Conservation (phyloP, 2,797 vertebrate genomes). For the Pipistrellus nathusii region DNA sequence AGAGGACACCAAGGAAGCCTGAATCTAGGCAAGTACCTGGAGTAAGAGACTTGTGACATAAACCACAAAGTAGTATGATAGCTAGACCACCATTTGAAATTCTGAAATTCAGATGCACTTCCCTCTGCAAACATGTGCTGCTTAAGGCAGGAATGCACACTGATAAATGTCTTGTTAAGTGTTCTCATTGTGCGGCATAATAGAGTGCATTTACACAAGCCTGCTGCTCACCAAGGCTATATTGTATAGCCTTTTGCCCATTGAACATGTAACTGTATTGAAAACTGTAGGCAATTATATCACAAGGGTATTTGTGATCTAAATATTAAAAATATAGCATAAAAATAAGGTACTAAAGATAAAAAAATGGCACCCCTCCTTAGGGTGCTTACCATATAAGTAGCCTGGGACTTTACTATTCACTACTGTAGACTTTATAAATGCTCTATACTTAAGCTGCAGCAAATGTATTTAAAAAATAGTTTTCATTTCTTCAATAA, state of each 20-base stretch:
- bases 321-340: background rate
- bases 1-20: background rate
- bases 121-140: background rate
- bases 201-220: background rate
- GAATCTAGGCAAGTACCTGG: background rate
- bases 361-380: background rate
- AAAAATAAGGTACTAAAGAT: background rate
- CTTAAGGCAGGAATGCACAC: background rate
- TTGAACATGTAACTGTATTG: background rate
- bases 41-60: background rate
- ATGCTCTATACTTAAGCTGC: background rate
- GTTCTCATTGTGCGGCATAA: background rate
- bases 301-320: background rate
- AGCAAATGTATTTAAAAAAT: background rate
- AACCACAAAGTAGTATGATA: background rate
- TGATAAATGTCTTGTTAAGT: background rate
- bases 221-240: no score
- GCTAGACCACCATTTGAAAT: background rate
- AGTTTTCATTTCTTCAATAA: background rate
- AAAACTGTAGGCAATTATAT: background rate
- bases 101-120: background rate
- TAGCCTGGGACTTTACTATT: background rate
- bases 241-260: background rate
- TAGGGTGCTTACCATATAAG: background rate
- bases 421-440: background rate